These are phyloP conservation scores for Engystomops pustulosus DNA, from an alignment of 2,113 vertebrate species.

Conservation along the genomic window DNA sequence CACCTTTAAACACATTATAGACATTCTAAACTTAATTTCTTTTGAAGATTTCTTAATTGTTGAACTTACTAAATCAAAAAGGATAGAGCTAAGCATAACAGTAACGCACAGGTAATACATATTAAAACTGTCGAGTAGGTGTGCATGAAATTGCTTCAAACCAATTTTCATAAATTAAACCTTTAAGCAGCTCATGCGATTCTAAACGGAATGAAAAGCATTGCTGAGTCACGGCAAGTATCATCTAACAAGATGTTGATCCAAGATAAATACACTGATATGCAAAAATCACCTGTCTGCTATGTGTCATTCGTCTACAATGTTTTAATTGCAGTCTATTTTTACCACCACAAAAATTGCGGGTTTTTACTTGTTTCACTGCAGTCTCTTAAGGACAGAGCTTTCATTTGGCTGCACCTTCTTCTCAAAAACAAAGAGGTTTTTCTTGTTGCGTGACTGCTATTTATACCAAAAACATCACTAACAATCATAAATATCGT, in stretches of 20 bases:
- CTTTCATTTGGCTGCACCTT: background rate
- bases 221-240: constrained; percentile 48
- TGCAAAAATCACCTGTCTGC: constrained; percentile 49
- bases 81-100: background rate
- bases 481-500: no score
- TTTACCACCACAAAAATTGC: constrained; percentile 15
- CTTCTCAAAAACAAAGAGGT: background rate
- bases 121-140: constrained; percentile 20
- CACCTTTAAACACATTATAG: background rate
- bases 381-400: background rate
- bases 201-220: constrained; percentile 29
- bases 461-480: no score
- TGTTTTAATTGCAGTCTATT: constrained; percentile 52
- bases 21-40: no score
- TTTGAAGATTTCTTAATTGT: background rate
- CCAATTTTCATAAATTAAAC: constrained; percentile 45
- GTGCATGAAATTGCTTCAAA: constrained; percentile 17
- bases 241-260: constrained; percentile 46
- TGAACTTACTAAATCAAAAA: background rate
- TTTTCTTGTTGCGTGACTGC: background rate
- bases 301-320: constrained; percentile 52
- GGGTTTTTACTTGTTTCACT: background rate
- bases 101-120: background rate
- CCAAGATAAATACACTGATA: constrained; percentile 47
- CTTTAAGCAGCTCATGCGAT: constrained; percentile 24